A percentile compares a stretch with the other conserved stretches of the same genome.
Conservation (phyloP, 2,888 invertebrate genomes). For the Calliopum simillimum region DNA sequence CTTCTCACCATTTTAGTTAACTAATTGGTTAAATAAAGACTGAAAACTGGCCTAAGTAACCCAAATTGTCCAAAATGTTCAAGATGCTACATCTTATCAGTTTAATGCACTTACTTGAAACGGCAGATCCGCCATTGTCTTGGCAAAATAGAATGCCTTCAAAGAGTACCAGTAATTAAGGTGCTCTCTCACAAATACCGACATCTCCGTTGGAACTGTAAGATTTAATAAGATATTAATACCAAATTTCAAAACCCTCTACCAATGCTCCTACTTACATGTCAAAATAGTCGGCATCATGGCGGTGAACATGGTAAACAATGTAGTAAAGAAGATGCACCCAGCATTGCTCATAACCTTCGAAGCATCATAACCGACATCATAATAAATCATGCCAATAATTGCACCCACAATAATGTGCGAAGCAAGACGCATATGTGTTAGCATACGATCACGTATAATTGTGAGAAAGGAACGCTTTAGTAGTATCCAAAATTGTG, state of each 20-base stretch:
- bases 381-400: constrained; percentile 93
- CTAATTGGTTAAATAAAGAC: too few relatives aligned
- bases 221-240: constrained; percentile 35
- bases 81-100: too few relatives aligned
- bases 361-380: constrained; percentile 92
- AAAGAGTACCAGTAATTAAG: constrained; percentile 97
- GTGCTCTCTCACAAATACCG: constrained; percentile 93
- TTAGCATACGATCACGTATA: constrained; percentile 87
- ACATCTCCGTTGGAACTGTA: constrained; percentile 95
- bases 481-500: constrained; percentile 89
- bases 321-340: constrained; percentile 94
- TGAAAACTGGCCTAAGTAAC: too few relatives aligned
- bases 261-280: constrained; percentile 78
- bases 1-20: too few relatives aligned
- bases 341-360: constrained; percentile 96
- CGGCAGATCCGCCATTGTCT: constrained; percentile 95
- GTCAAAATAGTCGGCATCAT: constrained; percentile 99
- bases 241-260: neutral
- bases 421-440: constrained; percentile 83
- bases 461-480: constrained; percentile 86
- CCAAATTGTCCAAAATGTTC: too few relatives aligned
- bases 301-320: constrained; percentile 97
- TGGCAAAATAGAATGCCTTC: constrained; percentile 96
- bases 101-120: constrained; percentile 91
- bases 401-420: constrained; percentile 86